Base-by-base conservation (phyloP, 2,888 invertebrate species). In the Rutpela maculata region DNA sequence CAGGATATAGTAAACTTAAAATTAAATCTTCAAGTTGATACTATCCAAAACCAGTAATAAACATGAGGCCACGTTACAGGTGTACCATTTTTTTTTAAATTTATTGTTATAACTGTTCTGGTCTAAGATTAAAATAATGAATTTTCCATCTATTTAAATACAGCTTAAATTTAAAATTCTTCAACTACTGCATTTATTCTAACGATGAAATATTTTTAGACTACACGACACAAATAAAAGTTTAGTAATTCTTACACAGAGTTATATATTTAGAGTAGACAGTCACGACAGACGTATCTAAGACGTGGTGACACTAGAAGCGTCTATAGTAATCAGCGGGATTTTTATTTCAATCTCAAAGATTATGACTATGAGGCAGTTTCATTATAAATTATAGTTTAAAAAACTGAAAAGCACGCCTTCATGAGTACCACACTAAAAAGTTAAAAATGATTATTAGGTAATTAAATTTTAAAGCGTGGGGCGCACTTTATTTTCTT, bases 271-370 rank as follows among this genome's bases (percentile, higher is more conserved):
- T 73, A 73, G 73, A 55, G 19, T 35, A 73, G 73, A 55, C 73
- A 56, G 73, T 73, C 73, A 73, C 63, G 73, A 73, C 73, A 73
- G 65, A 73, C 73, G 65, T 19, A 57, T 56, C 35, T 35, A 56
- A 72, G 26, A 50, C 57, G 18, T 38, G 17, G 38, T 35, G 35
- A 50, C 50, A 65, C 9, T 65, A 65, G 65, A 69, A 35, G 69
- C 38, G 57, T 67, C 55, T 67, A 55, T 67, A 69, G 69, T 69
- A 69, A 69, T 63, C 35, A 38, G 19, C 7, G 22, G 22, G 59
- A 11, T 22, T 59, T 59, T 59, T 22, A 59, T 59, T 59, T 59
- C 19, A 15, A 22, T 19, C 2, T 35, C 9, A 5, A 35, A 35
- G 7, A 7, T 35, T 35, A 35, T 7, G 7, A 7, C 7, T 35